phyloP scores from a whole-genome alignment of 2,888 invertebrate genomes.

The Agrotis exclamationis region DNA sequence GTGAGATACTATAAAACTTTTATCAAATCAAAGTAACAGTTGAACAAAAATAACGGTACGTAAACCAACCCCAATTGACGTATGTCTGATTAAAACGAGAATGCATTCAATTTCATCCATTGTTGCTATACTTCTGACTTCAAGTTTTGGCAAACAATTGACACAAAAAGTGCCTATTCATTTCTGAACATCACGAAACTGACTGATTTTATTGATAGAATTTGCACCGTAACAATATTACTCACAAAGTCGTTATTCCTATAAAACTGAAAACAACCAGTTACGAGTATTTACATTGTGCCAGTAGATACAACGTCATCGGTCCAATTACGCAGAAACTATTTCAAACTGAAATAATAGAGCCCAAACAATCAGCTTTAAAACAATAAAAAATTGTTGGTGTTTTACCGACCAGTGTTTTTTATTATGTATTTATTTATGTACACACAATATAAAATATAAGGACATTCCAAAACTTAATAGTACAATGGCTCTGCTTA shows the following conservation, averaged over 20 bases:
- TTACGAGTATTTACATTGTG: conserved; percentile 17
- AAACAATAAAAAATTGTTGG: no score
- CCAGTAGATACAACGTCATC: conserved; percentile 17
- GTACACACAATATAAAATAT: no score
- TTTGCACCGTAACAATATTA: neutral
- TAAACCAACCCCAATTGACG: no score
- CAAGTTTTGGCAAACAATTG: neutral
- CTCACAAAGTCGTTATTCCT: neutral
- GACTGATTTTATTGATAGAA: neutral
- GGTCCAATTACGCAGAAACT: conserved; percentile 9
- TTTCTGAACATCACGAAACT: neutral
- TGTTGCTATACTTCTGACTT: neutral
- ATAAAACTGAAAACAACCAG: neutral
- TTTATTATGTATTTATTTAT: no score
- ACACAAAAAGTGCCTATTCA: neutral
- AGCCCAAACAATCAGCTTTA: neutral
- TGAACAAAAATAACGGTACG: no score
- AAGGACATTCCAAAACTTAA: no score
- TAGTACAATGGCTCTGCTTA: no score
- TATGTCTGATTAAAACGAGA: neutral
- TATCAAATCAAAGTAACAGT: no score
- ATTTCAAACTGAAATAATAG: neutral
- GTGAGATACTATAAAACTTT: no score
- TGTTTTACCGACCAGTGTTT: no score
- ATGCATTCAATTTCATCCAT: neutral